These are phyloP conservation scores for Ctenopoma multispine DNA, from an alignment of 2,797 vertebrate species.

Conservation along the genomic window DNA sequence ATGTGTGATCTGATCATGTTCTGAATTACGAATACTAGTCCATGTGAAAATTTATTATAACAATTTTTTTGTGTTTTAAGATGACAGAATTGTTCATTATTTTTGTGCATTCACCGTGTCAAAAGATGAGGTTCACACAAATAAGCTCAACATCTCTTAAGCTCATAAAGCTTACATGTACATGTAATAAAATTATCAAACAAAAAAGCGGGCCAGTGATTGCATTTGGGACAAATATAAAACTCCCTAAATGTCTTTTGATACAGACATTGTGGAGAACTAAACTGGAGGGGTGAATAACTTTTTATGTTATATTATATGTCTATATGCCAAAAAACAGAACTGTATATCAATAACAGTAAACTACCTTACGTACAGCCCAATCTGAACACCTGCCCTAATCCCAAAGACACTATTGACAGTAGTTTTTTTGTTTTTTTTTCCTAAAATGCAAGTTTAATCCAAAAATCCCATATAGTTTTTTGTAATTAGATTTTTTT, in stretches of 20 bases:
- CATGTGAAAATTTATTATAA: slow-evolving; percentile 32
- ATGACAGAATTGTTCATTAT: slow-evolving; percentile 62
- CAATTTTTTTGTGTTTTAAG: slow-evolving; percentile 35
- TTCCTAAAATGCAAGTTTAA: no score
- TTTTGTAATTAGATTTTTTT: no score
- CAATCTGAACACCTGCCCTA: not conserved
- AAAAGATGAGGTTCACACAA: slow-evolving; percentile 41
- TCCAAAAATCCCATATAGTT: no score
- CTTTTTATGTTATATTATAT: not conserved
- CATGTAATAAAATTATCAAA: slow-evolving; percentile 40
- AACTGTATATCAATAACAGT: not conserved
- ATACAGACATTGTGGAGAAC: slow-evolving; percentile 6
- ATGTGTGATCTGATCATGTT: slow-evolving; percentile 7
- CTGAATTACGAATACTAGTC: slow-evolving; percentile 21
- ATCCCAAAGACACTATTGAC: not conserved
- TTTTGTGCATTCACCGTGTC: slow-evolving; percentile 60
- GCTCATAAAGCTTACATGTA: slow-evolving; percentile 25
- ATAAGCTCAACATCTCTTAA: slow-evolving; percentile 36
- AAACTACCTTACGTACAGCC: not conserved
- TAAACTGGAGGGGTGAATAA: not conserved
- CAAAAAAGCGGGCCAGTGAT: slow-evolving; percentile 36
- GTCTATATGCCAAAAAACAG: not conserved
- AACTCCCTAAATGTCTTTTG: slow-evolving; percentile 8
- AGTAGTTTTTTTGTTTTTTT: no score
- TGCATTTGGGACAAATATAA: slow-evolving; percentile 28